Evolutionary conservation across 2,113 vertebrate genomes (phyloP).

Genomic region (Lepisosteus osseus): DNA sequence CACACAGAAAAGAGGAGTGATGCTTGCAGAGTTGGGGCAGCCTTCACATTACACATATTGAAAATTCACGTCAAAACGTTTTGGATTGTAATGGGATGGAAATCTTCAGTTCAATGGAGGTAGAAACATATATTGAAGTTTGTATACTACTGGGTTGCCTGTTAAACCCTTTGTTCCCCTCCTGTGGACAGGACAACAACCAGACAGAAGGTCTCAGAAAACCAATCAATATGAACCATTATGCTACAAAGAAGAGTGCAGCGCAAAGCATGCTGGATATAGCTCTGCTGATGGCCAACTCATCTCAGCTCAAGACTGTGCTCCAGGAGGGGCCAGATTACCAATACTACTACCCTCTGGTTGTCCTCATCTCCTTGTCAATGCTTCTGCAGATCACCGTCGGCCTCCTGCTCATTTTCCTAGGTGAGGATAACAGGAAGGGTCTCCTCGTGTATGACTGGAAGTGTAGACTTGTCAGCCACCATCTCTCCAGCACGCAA

Average conservation of each 20-base stretch:
- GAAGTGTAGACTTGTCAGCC: not conserved
- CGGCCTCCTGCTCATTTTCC: slow-evolving; percentile 85
- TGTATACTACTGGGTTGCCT: no score
- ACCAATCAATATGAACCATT: slow-evolving; percentile 81
- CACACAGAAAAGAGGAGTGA: no score
- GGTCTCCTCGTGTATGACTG: not conserved
- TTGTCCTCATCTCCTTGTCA: slow-evolving; percentile 78
- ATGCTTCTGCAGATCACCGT: slow-evolving; percentile 75
- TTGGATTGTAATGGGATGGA: no score
- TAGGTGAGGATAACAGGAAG: slow-evolving; percentile 61
- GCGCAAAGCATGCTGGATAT: slow-evolving; percentile 90
- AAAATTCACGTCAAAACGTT: no score
- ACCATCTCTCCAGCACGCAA: no score
- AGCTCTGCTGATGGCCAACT: slow-evolving; percentile 87
- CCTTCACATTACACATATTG: no score
- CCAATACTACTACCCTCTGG: slow-evolving; percentile 72
- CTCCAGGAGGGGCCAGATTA: slow-evolving; percentile 76
- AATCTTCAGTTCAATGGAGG: no score
- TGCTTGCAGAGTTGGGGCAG: no score
- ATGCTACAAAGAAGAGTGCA: slow-evolving; percentile 83
- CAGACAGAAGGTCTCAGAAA: slow-evolving; percentile 32
- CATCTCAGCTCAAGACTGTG: slow-evolving; percentile 83
- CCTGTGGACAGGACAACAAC: not conserved
- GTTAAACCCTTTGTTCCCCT: no score
- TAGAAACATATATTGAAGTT: no score